These are phyloP conservation scores for Pseudopleuronectes americanus DNA, from an alignment of 2,797 vertebrate genomes.

Conservation along the genomic window DNA sequence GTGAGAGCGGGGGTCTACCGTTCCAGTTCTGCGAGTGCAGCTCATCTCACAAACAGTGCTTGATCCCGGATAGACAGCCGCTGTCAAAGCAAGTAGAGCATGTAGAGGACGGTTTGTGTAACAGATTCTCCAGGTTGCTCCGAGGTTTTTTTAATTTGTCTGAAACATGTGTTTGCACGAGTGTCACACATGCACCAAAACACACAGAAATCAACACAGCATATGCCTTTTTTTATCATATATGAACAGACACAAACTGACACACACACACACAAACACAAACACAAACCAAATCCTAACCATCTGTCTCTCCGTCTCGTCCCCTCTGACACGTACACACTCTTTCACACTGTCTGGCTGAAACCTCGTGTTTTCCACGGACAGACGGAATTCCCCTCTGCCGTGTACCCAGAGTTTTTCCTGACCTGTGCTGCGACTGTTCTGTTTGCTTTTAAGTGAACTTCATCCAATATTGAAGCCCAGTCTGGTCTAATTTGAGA, in stretches of 20 bases:
- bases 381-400: constrained; percentile 54
- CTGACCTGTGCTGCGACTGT: constrained; percentile 43
- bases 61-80: constrained; percentile 47
- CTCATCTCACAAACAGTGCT: constrained; percentile 34
- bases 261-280: constrained; percentile 9
- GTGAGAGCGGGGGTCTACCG: constrained; percentile 2
- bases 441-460: constrained; percentile 71
- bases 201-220: not conserved
- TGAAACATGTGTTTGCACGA: constrained; percentile 29
- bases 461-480: constrained; percentile 76
- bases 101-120: constrained; percentile 30
- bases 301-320: constrained; percentile 36
- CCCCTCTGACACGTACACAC: constrained; percentile 23
- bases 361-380: constrained; percentile 60
- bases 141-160: constrained; percentile 53
- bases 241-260: constrained; percentile 9
- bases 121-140: constrained; percentile 39
- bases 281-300: constrained; percentile 12
- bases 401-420: constrained; percentile 47
- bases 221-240: too few relatives aligned
- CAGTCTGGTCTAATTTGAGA: constrained; percentile 51
- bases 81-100: constrained; percentile 57
- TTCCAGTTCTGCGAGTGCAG: constrained; percentile 28
- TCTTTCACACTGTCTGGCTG: constrained; percentile 42
- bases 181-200: not conserved